Base-by-base conservation (phyloP, 2,113 vertebrate species). In the Ptychochromis oligacanthus region DNA sequence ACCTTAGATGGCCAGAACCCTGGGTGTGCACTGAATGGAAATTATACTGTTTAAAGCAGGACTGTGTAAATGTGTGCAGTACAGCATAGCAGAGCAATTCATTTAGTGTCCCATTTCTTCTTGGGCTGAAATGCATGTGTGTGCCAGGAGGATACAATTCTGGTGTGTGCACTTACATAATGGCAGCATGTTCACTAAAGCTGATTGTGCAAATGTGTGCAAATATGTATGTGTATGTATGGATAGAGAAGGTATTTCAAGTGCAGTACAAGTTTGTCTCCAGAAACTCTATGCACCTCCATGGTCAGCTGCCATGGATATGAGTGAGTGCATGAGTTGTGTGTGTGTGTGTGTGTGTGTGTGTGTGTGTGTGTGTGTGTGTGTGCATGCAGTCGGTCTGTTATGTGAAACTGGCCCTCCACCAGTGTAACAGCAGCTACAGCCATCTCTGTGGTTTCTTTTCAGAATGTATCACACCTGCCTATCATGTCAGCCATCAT, bases 381-480 rank as follows among this genome's bases (percentile, higher is more conserved):
- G 18, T 28, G 12, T n/a, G 20, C 38, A 36, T 80, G 79, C 70
- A 64, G 49, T 76, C 2, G 14, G 80, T 28, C 43, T 83, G 77
- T 74, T 90, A 59, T 87, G 67, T 94, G 93, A 94, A 93, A 94
- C 91, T 82, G 79, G 82, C 81, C 87, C 72, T 87, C 84, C 81
- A 85, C 65, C 77, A 92, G 83, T 80, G 87, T 94, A 67, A 93
- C 86, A 89, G 87, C 26, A 58, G 58, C 81, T 89, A 78, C 62
- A 89, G 91, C 86, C 90, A 86, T 79, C 75, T 89, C 76, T 96
- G 92, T 93, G 94, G 94, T 95, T 95, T 95, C 76, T 81, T 34
- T 75, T 79, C 85, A 83, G 75, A 91, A 82, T 43, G 15, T 24
- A 40, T 86, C 89, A 83, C 95, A 96, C 91, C 93, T 95, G 93